Evolutionary conservation across 2,797 vertebrate species (phyloP).

Genomic region (Megaceryle alcyon): DNA sequence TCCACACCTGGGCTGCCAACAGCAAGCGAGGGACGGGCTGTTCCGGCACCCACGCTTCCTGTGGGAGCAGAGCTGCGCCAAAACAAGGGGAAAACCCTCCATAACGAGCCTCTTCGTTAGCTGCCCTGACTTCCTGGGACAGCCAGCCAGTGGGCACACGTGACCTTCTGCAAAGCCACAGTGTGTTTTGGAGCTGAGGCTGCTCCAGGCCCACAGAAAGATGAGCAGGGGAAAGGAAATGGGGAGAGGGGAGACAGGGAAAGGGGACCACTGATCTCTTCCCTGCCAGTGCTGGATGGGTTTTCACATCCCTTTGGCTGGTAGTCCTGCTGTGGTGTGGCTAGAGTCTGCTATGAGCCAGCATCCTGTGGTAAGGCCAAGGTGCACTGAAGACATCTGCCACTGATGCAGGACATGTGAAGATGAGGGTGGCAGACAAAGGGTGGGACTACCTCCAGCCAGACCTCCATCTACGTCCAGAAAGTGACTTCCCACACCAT

Average conservation of each 20-base stretch:
- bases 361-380: neutral
- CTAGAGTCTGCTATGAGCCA: neutral
- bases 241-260: neutral
- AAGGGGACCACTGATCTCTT: neutral
- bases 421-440: neutral
- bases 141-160: neutral
- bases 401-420: rapidly evolving
- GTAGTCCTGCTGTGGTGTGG: rapidly evolving
- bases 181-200: neutral
- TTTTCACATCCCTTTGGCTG: neutral
- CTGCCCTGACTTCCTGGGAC: constrained; percentile 33
- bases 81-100: neutral
- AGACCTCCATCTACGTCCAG: neutral
- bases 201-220: neutral
- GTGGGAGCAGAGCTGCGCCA: constrained; percentile 12
- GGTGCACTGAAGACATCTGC: neutral
- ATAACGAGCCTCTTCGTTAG: neutral
- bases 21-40: neutral
- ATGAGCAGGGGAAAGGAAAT: neutral
- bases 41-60: neutral
- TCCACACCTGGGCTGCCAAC: neutral
- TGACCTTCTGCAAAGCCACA: neutral
- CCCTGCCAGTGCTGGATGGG: neutral
- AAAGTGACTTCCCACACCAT: neutral
- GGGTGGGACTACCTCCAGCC: neutral